A percentile compares a stretch with the other conserved stretches of the same genome.
These are phyloP conservation scores for Macaria liturata DNA, from an alignment of 2,888 invertebrate genomes.

Conservation along the genomic window DNA sequence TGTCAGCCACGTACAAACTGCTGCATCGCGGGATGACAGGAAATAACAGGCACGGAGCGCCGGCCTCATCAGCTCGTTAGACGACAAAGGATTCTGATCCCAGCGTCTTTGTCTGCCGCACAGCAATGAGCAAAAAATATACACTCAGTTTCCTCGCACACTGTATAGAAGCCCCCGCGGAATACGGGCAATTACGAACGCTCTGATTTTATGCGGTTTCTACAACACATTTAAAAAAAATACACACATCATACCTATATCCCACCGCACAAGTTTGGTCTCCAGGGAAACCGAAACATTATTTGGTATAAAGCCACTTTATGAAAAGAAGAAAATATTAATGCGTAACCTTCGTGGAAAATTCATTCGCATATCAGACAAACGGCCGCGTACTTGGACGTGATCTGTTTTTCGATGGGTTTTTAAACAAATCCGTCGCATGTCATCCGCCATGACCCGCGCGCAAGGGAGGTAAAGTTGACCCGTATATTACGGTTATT, in stretches of 20 bases:
- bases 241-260: conserved; percentile 20
- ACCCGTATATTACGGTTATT: conserved; percentile 39
- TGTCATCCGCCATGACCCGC: conserved; percentile 38
- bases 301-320: conserved; percentile 28
- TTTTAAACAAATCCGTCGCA: conserved; percentile 45
- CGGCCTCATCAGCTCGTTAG: conserved; percentile 57
- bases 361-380: conserved; percentile 18
- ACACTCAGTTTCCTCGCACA: conserved; percentile 39
- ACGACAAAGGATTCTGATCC: conserved; percentile 61
- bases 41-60: conserved; percentile 36
- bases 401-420: conserved; percentile 37
- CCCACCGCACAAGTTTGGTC: conserved; percentile 19
- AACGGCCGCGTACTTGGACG: not conserved
- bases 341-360: conserved; percentile 19
- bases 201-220: conserved; percentile 37
- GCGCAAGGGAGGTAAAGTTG: conserved; percentile 41
- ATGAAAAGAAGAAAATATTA: conserved; percentile 29
- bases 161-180: conserved; percentile 32
- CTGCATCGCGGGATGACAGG: conserved; percentile 35
- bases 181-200: conserved; percentile 39
- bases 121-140: conserved; percentile 51
- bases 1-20: conserved; percentile 26
- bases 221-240: conserved; percentile 10
- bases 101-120: conserved; percentile 51
- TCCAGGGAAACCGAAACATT: conserved; percentile 29